phyloP scores from a whole-genome alignment of 2,797 vertebrate genomes.

The Monodelphis domestica region DNA sequence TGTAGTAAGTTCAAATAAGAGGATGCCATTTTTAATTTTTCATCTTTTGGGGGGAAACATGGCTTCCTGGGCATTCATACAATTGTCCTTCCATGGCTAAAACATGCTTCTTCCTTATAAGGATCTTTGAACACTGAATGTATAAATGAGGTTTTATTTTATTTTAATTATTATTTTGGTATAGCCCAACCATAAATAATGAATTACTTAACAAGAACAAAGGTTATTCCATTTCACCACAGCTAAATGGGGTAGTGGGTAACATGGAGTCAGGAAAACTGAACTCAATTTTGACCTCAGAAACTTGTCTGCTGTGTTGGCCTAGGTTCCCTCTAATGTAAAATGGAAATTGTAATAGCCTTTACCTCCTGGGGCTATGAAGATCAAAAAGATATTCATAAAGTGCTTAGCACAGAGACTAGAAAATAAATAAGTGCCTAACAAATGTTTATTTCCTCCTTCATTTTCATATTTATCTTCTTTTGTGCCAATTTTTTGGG shows the following conservation, averaged over 20 bases:
- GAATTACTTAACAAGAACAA: not conserved
- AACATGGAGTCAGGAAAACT: not conserved
- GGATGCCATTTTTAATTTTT: not conserved
- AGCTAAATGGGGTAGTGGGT: not conserved
- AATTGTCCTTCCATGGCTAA: not conserved
- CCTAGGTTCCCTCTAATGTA: not conserved
- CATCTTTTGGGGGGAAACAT: not conserved
- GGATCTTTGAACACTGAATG: not conserved
- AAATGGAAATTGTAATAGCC: not conserved
- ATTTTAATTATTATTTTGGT: not conserved
- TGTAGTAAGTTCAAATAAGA: not conserved
- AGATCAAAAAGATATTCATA: not conserved
- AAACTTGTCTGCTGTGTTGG: not conserved
- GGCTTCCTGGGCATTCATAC: not conserved
- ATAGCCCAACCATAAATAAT: not conserved
- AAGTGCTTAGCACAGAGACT: not conserved
- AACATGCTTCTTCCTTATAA: not conserved
- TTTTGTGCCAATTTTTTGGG: not conserved
- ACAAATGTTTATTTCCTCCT: not conserved
- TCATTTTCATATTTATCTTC: not conserved
- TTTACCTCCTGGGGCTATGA: not conserved
- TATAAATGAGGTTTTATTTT: not conserved
- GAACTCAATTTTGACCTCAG: not conserved
- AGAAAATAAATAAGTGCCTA: not conserved
- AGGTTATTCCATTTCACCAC: not conserved